Conservation (phyloP, 2,888 invertebrate species). For the Brassicogethes aeneus region DNA sequence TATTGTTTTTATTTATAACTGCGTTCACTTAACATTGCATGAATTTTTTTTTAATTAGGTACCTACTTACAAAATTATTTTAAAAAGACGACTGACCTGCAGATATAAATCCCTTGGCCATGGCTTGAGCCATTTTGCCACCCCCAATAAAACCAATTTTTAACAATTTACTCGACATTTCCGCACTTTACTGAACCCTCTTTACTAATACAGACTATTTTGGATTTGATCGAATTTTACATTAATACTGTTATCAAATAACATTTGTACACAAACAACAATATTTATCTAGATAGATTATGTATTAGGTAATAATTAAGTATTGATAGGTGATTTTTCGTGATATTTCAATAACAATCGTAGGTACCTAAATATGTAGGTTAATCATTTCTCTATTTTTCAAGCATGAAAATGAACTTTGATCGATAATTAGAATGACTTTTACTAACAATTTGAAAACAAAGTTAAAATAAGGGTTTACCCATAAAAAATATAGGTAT, state of each 20-base stretch:
- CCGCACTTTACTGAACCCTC: background rate
- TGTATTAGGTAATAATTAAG: too few relatives aligned
- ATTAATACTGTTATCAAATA: background rate
- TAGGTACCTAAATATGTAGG: too few relatives aligned
- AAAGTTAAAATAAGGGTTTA: too few relatives aligned
- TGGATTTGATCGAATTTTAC: background rate
- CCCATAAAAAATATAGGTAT: too few relatives aligned
- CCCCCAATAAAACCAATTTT: constrained; percentile 88
- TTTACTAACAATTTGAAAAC: too few relatives aligned
- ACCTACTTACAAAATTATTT: too few relatives aligned
- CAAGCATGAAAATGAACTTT: too few relatives aligned
- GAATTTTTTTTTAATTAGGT: background rate
- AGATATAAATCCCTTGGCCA: constrained; percentile 81
- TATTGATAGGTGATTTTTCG: background rate
- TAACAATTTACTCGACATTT: constrained; percentile 43
- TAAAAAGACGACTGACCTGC: constrained; percentile 55
- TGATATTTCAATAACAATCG: too few relatives aligned
- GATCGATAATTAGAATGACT: too few relatives aligned
- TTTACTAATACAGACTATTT: background rate
- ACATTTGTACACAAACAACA: background rate
- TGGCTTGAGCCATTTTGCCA: constrained; percentile 85
- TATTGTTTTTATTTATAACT: too few relatives aligned
- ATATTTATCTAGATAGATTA: background rate
- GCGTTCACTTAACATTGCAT: too few relatives aligned
- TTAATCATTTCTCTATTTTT: too few relatives aligned